Conservation (phyloP, 2,888 invertebrate species). For the Rhingia rostrata region DNA sequence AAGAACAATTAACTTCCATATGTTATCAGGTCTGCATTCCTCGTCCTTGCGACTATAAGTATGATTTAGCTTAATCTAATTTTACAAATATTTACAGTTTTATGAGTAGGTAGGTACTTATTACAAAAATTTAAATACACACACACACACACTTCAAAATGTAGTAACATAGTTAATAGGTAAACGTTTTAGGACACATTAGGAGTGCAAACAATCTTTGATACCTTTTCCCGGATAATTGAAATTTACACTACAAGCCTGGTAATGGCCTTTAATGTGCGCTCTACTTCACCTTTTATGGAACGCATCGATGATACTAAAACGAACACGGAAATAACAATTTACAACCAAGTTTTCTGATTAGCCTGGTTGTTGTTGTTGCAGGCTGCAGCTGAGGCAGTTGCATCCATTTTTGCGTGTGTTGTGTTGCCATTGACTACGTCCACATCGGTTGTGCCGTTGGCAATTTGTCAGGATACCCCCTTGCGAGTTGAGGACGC, state of each 20-base stretch:
- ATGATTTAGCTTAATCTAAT: constrained; percentile 32
- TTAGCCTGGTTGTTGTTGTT: constrained; percentile 70
- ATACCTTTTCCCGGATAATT: constrained; percentile 7
- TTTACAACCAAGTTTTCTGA: constrained; percentile 81
- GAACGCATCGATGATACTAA: neutral
- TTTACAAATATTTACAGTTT: constrained; percentile 62
- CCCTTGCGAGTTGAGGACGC: constrained; percentile 71
- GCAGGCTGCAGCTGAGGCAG: constrained; percentile 22
- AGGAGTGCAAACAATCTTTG: constrained; percentile 7
- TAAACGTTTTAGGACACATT: constrained; percentile 35
- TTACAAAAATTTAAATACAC: constrained; percentile 54
- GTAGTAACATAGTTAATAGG: constrained; percentile 17
- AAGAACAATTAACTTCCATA: constrained; percentile 16
- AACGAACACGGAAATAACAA: constrained; percentile 9
- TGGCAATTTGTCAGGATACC: constrained; percentile 75
- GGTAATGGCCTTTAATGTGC: constrained; percentile 15
- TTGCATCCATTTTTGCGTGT: constrained; percentile 7
- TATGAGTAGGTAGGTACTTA: constrained; percentile 24
- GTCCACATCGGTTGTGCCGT: constrained; percentile 41
- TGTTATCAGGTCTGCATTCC: neutral
- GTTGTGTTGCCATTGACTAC: constrained; percentile 51
- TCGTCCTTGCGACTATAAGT: constrained; percentile 10
- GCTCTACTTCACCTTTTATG: neutral
- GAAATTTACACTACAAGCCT: constrained; percentile 20
- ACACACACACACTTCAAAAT: constrained; percentile 27